phyloP scores from a whole-genome alignment of 2,888 invertebrate species.

The Tiliacea aurago region DNA sequence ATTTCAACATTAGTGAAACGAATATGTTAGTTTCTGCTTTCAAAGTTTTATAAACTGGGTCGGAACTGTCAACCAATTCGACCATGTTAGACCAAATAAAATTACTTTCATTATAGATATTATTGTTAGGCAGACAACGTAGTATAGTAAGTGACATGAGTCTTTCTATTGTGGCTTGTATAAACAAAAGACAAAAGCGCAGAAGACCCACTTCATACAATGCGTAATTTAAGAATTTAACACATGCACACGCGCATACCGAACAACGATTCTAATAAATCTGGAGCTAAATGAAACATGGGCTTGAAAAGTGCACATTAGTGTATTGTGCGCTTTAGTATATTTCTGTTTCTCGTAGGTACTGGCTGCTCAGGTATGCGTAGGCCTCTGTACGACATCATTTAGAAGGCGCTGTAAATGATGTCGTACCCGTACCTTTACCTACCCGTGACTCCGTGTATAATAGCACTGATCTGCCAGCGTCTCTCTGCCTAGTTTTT shows the following conservation, averaged over 20 bases:
- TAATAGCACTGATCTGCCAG: too few relatives aligned
- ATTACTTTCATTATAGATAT: slow-evolving; percentile 56
- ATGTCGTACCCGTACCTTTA: neutral
- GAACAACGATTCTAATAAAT: slow-evolving; percentile 4
- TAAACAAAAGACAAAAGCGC: slow-evolving; percentile 10
- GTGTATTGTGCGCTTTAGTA: neutral
- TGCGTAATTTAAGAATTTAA: neutral
- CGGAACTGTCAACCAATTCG: slow-evolving; percentile 41
- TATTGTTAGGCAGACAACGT: slow-evolving; percentile 55
- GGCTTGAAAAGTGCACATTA: neutral
- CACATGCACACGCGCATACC: neutral
- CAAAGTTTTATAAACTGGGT: slow-evolving; percentile 35
- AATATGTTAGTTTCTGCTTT: slow-evolving; percentile 22
- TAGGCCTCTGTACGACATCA: too few relatives aligned
- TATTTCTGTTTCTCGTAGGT: neutral
- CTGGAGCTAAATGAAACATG: slow-evolving; percentile 7
- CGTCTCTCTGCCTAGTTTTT: too few relatives aligned
- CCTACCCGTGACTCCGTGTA: neutral
- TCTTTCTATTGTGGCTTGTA: slow-evolving; percentile 29
- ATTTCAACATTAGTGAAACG: slow-evolving; percentile 17
- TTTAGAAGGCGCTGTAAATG: neutral
- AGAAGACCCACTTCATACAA: slow-evolving; percentile 33
- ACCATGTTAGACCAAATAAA: slow-evolving; percentile 33
- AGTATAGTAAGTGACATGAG: slow-evolving; percentile 39
- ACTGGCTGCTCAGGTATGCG: neutral